Base-by-base conservation (phyloP, 2,113 vertebrate genomes). In the Pycnonotus jocosus region DNA sequence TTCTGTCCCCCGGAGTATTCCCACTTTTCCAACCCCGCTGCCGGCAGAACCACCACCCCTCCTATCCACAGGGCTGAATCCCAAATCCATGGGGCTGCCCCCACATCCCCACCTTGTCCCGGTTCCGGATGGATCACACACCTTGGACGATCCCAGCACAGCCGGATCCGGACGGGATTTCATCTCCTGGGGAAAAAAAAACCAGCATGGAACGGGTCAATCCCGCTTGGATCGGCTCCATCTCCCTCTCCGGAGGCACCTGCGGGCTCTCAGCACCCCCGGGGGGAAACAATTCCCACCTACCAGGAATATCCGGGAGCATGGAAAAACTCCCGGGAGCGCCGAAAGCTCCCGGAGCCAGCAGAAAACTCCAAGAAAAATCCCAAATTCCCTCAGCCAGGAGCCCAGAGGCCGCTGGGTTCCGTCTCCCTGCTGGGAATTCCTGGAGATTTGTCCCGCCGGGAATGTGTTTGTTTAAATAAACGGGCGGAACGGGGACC, bases 201-300 rank as follows among this genome's bases (percentile, higher is more conserved):
- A 0, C 8, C 90, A 7, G 65, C 31, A 2, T 0, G 50, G 60
- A 51, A 27, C 3, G 25, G 3, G 35, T 47, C 19, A 7, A 8
- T 17, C n/a, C 45, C 57, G 11, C 25, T 10, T 1, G 38, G 38
- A 73, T 18, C n/a, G 3, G 33, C 58, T 23, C 20, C 10, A 4
- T 23, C 35, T 23, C 35, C 70, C 19, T 10, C 24, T 4, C 33
- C 7, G 12, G n/a, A 21, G 60, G 60, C 61, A 84, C 88, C 91
- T 47, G 62, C 5, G 6, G 44, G 27, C 1, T 0, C 24, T 1
- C 4, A 6, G 24, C 54, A 5, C 31, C 58, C 25, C 14, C 16
- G 4, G 4, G 9, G 13, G 35, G 8, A 2, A 10, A 3, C 9
- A 2, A 57, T 57, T 65, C 76, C 58, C 50, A 65, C 58, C 58